phyloP scores from a whole-genome alignment of 2,113 vertebrate genomes.

The Hydrolagus affinis region DNA sequence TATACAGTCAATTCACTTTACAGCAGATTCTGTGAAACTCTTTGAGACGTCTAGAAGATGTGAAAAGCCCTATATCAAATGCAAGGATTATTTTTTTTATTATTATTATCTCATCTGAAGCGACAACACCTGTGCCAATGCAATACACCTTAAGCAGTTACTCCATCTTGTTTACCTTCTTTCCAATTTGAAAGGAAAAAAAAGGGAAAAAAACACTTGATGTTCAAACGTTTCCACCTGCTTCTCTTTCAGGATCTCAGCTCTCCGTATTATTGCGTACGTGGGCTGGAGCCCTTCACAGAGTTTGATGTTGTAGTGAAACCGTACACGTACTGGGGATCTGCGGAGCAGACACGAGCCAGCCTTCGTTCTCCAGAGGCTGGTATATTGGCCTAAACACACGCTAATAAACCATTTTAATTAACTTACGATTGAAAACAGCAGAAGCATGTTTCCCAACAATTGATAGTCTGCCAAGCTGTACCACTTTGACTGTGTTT shows the following conservation, averaged over 20 bases:
- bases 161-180: no score
- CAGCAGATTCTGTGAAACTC: no score
- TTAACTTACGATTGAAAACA: constrained; percentile 41
- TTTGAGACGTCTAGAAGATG: no score
- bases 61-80: no score
- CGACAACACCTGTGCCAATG: no score
- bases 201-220: no score
- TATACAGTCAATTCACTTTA: no score
- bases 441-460: constrained; percentile 40
- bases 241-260: not conserved
- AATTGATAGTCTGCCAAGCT: constrained; percentile 42
- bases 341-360: constrained; percentile 3
- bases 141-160: no score
- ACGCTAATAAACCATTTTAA: constrained; percentile 39
- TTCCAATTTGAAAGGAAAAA: no score
- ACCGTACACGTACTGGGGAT: not conserved
- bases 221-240: no score
- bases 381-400: constrained; percentile 34
- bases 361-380: constrained; percentile 20
- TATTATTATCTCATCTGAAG: no score
- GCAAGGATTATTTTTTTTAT: no score
- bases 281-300: not conserved
- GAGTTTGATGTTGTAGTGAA: constrained; percentile 31
- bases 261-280: not conserved
- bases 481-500: constrained; percentile 41